Evolutionary conservation across 2,888 invertebrate species (phyloP).

Genomic region (Nomada hirtipes): DNA sequence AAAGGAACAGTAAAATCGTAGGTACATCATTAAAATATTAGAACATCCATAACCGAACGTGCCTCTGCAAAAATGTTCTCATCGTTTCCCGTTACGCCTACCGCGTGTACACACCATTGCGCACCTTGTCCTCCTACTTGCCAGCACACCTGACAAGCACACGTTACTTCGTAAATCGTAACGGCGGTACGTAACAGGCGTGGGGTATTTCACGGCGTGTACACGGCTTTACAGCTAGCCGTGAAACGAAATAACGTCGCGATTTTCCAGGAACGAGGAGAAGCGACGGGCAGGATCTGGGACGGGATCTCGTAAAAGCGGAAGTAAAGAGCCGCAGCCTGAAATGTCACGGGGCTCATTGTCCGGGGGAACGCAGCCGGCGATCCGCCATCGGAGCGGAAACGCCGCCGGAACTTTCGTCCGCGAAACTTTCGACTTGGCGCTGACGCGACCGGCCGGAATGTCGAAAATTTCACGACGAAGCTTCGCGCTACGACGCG

Average conservation of each 20-base stretch:
- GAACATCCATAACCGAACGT: no score
- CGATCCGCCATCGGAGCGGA: slow-evolving; percentile 56
- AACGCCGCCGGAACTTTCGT: slow-evolving; percentile 59
- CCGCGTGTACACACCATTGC: background rate
- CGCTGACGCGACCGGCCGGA: slow-evolving; percentile 36
- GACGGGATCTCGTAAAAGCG: slow-evolving; percentile 61
- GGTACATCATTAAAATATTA: no score
- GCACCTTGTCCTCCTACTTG: background rate
- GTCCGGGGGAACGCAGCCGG: slow-evolving; percentile 54
- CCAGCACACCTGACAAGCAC: slow-evolving; percentile 3
- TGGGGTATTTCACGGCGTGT: slow-evolving; percentile 25
- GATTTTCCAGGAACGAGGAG: slow-evolving; percentile 56
- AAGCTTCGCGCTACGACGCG: background rate
- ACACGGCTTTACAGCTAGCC: slow-evolving; percentile 40
- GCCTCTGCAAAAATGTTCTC: no score
- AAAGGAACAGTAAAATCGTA: no score
- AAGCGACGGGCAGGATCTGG: slow-evolving; percentile 45
- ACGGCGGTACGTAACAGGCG: slow-evolving; percentile 18
- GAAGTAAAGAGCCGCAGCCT: slow-evolving; percentile 59
- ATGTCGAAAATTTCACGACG: slow-evolving; percentile 55
- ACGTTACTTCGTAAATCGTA: slow-evolving; percentile 41
- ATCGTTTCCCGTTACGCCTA: background rate
- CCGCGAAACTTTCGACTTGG: slow-evolving; percentile 66
- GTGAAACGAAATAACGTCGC: slow-evolving; percentile 60
- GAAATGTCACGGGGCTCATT: slow-evolving; percentile 69